Conservation (phyloP, 2,888 invertebrate genomes). For the Torymus auratus region DNA sequence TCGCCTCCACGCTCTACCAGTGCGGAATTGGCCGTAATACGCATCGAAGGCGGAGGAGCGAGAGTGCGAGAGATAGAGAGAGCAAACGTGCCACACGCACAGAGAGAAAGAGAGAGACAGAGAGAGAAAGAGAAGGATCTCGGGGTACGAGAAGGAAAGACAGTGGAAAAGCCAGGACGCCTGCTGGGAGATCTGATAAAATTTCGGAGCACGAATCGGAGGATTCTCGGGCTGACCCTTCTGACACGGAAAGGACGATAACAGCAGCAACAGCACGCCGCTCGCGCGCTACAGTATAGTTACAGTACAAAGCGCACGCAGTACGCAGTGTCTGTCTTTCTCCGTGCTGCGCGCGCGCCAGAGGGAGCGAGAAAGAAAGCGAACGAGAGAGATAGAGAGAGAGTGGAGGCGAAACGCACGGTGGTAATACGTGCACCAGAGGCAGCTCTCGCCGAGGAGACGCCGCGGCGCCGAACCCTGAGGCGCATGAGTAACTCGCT, state of each 20-base stretch:
- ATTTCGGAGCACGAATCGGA: too few relatives aligned
- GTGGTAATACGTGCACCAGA: too few relatives aligned
- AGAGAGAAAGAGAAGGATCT: neutral
- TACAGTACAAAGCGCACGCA: neutral
- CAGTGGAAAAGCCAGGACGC: too few relatives aligned
- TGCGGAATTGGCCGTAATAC: too few relatives aligned
- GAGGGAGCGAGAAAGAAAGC: neutral
- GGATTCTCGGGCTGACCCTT: too few relatives aligned
- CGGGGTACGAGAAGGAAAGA: too few relatives aligned
- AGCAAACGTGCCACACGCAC: neutral
- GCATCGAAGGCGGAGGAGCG: too few relatives aligned
- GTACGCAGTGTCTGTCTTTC: too few relatives aligned
- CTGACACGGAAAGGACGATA: too few relatives aligned
- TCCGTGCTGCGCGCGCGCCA: too few relatives aligned
- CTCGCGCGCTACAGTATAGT: neutral
- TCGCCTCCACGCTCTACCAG: too few relatives aligned
- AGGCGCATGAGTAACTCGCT: constrained; percentile 35
- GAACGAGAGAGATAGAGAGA: neutral
- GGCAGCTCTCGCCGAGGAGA: neutral
- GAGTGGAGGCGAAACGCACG: neutral
- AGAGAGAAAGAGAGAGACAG: neutral
- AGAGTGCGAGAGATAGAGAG: neutral
- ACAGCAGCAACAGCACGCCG: neutral
- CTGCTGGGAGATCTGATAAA: too few relatives aligned
- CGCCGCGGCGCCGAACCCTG: constrained; percentile 19